Evolutionary conservation across 2,113 vertebrate genomes (phyloP), one percentile per base, ranked within the genome.

Genomic region (Atherinomorus stipes): DNA sequence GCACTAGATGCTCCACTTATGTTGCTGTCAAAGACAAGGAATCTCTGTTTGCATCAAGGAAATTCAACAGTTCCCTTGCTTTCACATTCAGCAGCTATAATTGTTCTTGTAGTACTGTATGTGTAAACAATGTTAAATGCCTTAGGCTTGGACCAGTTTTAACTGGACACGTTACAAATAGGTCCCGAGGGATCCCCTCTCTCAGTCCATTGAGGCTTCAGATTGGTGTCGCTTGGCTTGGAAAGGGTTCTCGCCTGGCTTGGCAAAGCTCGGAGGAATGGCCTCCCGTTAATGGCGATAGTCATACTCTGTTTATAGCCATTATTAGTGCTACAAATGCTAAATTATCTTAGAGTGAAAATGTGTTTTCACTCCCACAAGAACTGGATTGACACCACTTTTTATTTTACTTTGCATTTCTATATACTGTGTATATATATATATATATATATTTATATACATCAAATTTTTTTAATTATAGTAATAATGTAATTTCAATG

Each of bases 161-260:
- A 71, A 54, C 5, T n/a, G 52, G 42, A 56, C 54, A 42, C 8
- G 37, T 71, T 74, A 53, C 51, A 77, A 83, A 71, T 69, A 71
- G 69, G 49, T 76, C 70, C 74, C 56, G 61, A 84, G 75, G 71
- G 72, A 70, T 76, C 64, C 76, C 72, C 76, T 70, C 26, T 40
- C 19, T 52, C 49, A 37, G n/a, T 40, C 62, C 3, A 42, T 42
- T 42, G 13, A 31, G 12, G 73, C 40, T 44, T 52, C n/a, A 56
- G 56, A 38, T 59, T 25, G 69, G 64, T 68, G 71, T 23, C 38
- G 38, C 64, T 67, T 61, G 70, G 76, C 74, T 26, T 37, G 15
- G 23, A 63, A 62, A 7, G 13, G 40, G 2, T 3, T 7, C 47
- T 59, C 69, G 62, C 16, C 53, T 40, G 34, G 72, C 66, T 37